These are phyloP conservation scores for Ascidia mentula DNA, from an alignment of 23 tunicate species.

Conservation along the genomic window DNA sequence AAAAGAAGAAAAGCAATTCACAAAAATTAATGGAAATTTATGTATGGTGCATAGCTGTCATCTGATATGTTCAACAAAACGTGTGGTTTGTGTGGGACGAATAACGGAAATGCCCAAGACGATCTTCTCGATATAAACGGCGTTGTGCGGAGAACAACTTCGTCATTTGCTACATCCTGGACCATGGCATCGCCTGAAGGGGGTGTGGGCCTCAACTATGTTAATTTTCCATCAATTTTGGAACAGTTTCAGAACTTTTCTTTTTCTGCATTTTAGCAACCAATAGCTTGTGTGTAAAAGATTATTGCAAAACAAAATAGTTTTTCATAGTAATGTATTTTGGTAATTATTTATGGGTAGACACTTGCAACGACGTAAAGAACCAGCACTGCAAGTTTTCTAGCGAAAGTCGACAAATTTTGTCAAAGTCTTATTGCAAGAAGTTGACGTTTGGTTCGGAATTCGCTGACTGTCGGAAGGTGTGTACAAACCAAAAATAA, in stretches of 20 bases:
- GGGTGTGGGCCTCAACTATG: too few species aligned
- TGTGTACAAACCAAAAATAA: not conserved
- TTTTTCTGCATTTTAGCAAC: not conserved
- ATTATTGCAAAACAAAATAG: not conserved
- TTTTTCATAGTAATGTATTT: too few species aligned
- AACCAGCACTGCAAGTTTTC: not conserved
- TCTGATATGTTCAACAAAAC: conserved; percentile 8
- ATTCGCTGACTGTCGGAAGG: not conserved
- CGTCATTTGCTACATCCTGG: conserved; percentile 22
- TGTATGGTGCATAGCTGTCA: not conserved
- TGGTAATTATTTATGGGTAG: too few species aligned
- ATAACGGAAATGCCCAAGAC: conserved; percentile 9
- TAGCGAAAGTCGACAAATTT: not conserved
- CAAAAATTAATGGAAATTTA: not conserved
- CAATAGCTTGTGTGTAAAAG: not conserved
- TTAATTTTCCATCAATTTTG: too few species aligned
- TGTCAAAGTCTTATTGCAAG: not conserved
- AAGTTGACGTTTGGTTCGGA: not conserved
- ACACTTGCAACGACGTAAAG: not conserved
- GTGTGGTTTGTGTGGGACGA: conserved; percentile 31
- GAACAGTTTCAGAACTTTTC: not conserved
- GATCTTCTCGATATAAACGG: conserved; percentile 16
- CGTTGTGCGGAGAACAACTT: not conserved
- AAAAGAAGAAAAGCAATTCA: not conserved
- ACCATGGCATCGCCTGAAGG: conserved; percentile 16